A percentile compares a stretch with the other conserved stretches of the same genome.
Conservation (phyloP, 2,888 invertebrate genomes). For the Ochropacha duplaris region DNA sequence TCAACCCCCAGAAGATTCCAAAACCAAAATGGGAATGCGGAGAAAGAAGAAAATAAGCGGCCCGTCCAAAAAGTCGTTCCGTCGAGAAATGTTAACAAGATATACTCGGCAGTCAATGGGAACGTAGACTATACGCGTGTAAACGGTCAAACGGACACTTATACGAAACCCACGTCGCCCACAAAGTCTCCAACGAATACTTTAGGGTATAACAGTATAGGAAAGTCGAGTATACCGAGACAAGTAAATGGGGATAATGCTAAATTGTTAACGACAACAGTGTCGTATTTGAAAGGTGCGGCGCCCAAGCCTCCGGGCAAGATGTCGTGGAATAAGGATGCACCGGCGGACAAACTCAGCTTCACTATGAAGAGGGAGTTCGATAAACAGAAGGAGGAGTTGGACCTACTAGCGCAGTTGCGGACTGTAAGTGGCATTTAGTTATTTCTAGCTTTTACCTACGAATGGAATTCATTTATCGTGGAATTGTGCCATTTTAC, state of each 20-base stretch:
- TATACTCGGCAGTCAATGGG: conserved; percentile 79
- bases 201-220: conserved; percentile 82
- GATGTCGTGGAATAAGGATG: conserved; percentile 89
- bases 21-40: conserved; percentile 61
- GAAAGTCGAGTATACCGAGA: conserved; percentile 66
- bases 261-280: conserved; percentile 81
- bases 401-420: conserved; percentile 91
- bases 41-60: conserved; percentile 82
- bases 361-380: conserved; percentile 97
- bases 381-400: conserved; percentile 94
- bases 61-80: conserved; percentile 92
- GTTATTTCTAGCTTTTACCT: not conserved
- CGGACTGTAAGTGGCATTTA: conserved; percentile 85
- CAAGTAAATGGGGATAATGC: conserved; percentile 68
- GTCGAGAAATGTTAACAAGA: conserved; percentile 85
- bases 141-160: conserved; percentile 69
- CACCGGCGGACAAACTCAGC: conserved; percentile 89
- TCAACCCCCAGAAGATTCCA: conserved; percentile 78
- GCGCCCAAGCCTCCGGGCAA: conserved; percentile 73
- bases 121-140: conserved; percentile 62
- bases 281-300: conserved; percentile 83
- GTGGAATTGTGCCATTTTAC: no score
- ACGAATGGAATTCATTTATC: no score
- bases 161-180: conserved; percentile 87
- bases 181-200: conserved; percentile 84